phyloP scores from a whole-genome alignment of 2,113 vertebrate genomes.

The Jaculus jaculus region DNA sequence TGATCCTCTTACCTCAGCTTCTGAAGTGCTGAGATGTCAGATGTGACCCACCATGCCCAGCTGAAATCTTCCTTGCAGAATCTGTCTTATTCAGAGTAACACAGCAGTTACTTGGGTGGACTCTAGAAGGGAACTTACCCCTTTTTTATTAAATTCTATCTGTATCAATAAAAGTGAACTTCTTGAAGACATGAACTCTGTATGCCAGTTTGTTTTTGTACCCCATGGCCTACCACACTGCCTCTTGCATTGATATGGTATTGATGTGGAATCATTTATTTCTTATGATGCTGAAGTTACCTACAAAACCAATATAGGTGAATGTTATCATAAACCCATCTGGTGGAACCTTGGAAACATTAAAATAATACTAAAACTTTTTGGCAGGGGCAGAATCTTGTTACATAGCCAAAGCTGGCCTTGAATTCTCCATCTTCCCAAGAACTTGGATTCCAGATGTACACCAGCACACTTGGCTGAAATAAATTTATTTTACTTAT shows the following conservation, averaged over 20 bases:
- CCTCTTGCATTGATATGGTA: background rate
- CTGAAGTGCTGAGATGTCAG: background rate
- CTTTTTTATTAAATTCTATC: background rate
- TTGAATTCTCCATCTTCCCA: background rate
- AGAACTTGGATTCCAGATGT: background rate
- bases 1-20: background rate
- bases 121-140: background rate
- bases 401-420: background rate
- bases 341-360: background rate
- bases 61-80: background rate
- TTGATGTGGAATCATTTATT: conserved; percentile 3
- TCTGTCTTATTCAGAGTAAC: conserved; percentile 5
- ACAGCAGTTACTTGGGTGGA: background rate
- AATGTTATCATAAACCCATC: conserved; percentile 20
- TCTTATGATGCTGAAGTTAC: background rate
- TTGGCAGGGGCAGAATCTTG: background rate
- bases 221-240: background rate
- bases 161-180: background rate
- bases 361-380: background rate
- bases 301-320: background rate
- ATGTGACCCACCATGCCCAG: background rate
- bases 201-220: background rate
- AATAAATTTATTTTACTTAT: no score
- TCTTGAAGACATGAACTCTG: background rate
- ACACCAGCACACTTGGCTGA: background rate